Evolutionary conservation across 2,888 invertebrate genomes (phyloP).

Genomic region (Conchocele bisecta): DNA sequence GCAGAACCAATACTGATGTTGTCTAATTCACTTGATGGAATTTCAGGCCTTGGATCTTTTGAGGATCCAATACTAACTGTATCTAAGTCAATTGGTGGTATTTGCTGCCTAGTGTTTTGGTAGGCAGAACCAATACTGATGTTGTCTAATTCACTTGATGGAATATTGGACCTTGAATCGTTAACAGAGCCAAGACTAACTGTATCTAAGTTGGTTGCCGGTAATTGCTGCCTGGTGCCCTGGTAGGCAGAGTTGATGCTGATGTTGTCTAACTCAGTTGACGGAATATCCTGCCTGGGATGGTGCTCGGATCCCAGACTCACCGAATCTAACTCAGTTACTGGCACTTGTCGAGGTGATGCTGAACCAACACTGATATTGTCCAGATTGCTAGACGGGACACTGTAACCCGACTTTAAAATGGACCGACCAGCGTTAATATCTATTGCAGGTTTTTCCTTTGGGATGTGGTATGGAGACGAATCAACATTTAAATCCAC

Average conservation of each 20-base stretch:
- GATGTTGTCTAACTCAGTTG: conserved; percentile 17
- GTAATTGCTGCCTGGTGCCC: not conserved
- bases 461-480: conserved; percentile 48
- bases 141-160: conserved; percentile 18
- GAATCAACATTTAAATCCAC: conserved; percentile 39
- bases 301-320: not conserved
- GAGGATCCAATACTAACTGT: not conserved
- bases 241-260: conserved; percentile 19
- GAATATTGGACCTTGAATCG: conserved; percentile 1
- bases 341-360: not conserved
- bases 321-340: not conserved
- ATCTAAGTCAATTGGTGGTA: not conserved
- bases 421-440: no score
- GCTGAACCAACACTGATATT: conserved; percentile 15
- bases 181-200: not conserved
- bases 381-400: conserved; percentile 20
- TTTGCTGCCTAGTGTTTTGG: no score
- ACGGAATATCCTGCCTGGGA: not conserved
- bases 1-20: conserved; percentile 15
- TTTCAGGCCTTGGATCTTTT: not conserved
- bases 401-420: no score
- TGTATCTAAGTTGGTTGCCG: not conserved
- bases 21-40: conserved; percentile 20
- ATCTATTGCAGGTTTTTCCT: no score
- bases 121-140: conserved; percentile 16